Evolutionary conservation across 92 coral and sea anemone species (phyloP).

Genomic region (Heteractis magnifica): DNA sequence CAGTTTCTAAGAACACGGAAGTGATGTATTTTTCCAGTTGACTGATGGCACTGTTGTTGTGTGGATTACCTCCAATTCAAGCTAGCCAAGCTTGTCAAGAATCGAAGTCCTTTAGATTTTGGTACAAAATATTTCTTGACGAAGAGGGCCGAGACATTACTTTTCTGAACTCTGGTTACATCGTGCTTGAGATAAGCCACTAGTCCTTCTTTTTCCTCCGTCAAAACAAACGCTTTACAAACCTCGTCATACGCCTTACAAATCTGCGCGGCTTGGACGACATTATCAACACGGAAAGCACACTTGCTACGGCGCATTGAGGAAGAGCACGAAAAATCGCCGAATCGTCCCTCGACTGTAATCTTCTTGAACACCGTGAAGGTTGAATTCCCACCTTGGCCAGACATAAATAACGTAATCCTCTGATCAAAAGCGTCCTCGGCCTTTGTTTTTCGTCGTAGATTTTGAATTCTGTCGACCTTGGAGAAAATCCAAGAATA

Average conservation of each 20-base stretch:
- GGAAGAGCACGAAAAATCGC: slow-evolving; percentile 56
- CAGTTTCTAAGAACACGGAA: background rate
- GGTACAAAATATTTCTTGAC: slow-evolving; percentile 34
- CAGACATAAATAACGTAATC: slow-evolving; percentile 16
- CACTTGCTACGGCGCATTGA: slow-evolving; percentile 47
- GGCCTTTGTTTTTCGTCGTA: background rate
- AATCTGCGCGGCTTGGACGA: slow-evolving; percentile 45
- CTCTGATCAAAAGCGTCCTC: slow-evolving; percentile 39
- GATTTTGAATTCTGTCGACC: slow-evolving; percentile 12
- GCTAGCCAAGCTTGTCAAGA: background rate
- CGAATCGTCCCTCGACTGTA: slow-evolving; percentile 1
- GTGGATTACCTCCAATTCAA: background rate
- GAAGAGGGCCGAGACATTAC: slow-evolving; percentile 39
- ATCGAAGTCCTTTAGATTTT: background rate
- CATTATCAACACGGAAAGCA: slow-evolving; percentile 48
- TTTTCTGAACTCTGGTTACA: slow-evolving; percentile 6
- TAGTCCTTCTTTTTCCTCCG: slow-evolving; percentile 33
- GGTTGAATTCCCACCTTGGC: slow-evolving; percentile 17
- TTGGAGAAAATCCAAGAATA: slow-evolving; percentile 26
- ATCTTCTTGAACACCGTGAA: slow-evolving; percentile 30
- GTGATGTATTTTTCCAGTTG: too few relatives aligned
- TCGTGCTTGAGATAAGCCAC: slow-evolving; percentile 39
- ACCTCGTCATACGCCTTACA: slow-evolving; percentile 38
- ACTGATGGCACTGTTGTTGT: too few relatives aligned
- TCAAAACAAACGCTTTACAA: slow-evolving; percentile 60